Conservation (phyloP, 2,797 vertebrate species). For the Scolopax bukidnonensis region DNA sequence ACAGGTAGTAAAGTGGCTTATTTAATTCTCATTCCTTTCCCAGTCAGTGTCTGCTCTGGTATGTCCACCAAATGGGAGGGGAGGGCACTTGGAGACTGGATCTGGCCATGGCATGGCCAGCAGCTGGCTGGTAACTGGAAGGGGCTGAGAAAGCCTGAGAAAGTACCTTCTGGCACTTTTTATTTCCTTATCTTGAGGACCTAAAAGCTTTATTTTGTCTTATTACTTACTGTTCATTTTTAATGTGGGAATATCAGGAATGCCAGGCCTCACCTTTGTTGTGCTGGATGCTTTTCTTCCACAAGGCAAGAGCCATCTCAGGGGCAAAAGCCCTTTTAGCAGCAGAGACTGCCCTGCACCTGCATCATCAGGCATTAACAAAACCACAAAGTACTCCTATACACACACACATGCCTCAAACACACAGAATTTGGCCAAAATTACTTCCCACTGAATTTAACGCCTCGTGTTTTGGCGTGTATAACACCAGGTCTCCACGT, state of each 20-base stretch:
- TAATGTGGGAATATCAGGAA: not conserved
- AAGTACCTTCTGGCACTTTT: not conserved
- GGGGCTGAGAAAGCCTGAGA: not conserved
- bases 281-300: not conserved
- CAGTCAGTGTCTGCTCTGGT: not conserved
- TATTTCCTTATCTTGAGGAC: not conserved
- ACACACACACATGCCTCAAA: not conserved
- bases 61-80: not conserved
- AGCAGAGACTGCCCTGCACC: not conserved
- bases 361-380: not conserved
- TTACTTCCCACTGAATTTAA: not conserved
- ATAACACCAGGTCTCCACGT: not conserved
- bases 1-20: constrained; percentile 37
- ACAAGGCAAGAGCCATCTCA: not conserved
- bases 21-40: not conserved
- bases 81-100: not conserved
- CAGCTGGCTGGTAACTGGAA: not conserved
- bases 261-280: not conserved
- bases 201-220: not conserved
- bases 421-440: not conserved
- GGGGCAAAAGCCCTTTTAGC: not conserved
- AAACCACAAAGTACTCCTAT: not conserved
- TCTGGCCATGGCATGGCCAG: not conserved
- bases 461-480: not conserved
- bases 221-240: not conserved